phyloP scores from a whole-genome alignment of 2,888 invertebrate species.

The Eristalis tenax region DNA sequence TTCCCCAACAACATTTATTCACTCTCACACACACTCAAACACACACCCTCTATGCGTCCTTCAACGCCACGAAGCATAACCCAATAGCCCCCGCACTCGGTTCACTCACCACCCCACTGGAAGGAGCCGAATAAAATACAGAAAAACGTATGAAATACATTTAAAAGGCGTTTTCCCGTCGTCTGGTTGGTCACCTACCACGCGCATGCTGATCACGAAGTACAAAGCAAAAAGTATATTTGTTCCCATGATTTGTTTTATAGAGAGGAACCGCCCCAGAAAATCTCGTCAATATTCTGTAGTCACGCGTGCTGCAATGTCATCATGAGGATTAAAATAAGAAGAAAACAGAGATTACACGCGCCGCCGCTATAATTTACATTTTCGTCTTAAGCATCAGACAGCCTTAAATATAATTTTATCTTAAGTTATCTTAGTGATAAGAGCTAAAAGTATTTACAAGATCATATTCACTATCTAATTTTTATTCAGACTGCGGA shows the following conservation, averaged over 20 bases:
- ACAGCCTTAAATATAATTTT: neutral
- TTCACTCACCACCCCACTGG: neutral
- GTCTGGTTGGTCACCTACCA: conserved; percentile 49
- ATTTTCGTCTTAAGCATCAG: conserved; percentile 8
- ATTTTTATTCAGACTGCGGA: conserved; percentile 15
- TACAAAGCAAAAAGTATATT: conserved; percentile 28
- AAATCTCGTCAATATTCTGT: neutral
- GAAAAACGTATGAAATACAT: conserved; percentile 11
- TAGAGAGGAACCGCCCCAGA: conserved; percentile 23
- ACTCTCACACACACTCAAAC: conserved; percentile 2
- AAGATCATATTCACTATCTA: conserved; percentile 4
- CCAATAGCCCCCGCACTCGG: neutral
- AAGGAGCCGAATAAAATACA: neutral
- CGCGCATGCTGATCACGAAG: conserved; percentile 53
- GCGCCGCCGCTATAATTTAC: conserved; percentile 13
- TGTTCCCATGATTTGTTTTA: conserved; percentile 16
- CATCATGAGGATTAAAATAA: neutral
- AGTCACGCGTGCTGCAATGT: neutral
- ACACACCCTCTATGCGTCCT: conserved; percentile 36
- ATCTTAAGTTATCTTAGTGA: conserved; percentile 23
- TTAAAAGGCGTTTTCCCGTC: conserved; percentile 53
- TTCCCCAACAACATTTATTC: conserved; percentile 2
- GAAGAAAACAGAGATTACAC: conserved; percentile 1
- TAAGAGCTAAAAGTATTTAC: conserved; percentile 19
- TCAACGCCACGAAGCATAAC: neutral